Evolutionary conservation across 2,113 vertebrate species (phyloP), one percentile per base, ranked within the genome.

Genomic region (Tautogolabrus adspersus): DNA sequence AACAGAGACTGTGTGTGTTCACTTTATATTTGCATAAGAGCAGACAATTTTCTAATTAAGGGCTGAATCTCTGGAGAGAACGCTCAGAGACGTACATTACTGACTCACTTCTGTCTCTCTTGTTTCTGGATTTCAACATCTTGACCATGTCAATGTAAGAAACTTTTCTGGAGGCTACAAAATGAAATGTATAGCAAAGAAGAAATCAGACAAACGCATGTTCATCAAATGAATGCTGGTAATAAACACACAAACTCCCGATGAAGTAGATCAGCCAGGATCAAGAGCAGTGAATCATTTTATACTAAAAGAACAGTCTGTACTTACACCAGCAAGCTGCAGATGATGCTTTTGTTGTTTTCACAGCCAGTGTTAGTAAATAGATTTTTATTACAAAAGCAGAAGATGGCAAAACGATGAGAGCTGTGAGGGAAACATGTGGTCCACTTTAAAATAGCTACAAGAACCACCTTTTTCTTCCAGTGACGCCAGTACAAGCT

Each of bases 11-110:
- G 23, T 40, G 56, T 75, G 56, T 19, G 52, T 64, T 54, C 13
- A 21, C 10, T 52, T 47, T 54, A 54, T 71, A 61, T 87, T 84
- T 67, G 63, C 61, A 46, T 30, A 68, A 22, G 37, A 66, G 58
- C 52, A 21, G 52, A 56, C 70, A 63, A 49, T 49, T 74, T 77
- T 47, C 11, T 75, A 83, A 81, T 81, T 83, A 80, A 73, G 22
- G 19, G 47, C 66, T n/a, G 38, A 49, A 11, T 78, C 77, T 84
- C 81, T 22, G 6, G 57, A 68, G 68, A 46, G 61, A 38, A 22
- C 40, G 64, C 61, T 63, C 46, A 21, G 58, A 77, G 61, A 75
- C 79, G 71, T 56, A 69, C 42, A 68, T 63, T 46, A 52, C 69
- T 47, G 70, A 54, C 83, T 78, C 52, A 1, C 37, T 30, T 60